Conservation (phyloP, 2,113 vertebrate genomes). For the Ctenodactylus gundi region DNA sequence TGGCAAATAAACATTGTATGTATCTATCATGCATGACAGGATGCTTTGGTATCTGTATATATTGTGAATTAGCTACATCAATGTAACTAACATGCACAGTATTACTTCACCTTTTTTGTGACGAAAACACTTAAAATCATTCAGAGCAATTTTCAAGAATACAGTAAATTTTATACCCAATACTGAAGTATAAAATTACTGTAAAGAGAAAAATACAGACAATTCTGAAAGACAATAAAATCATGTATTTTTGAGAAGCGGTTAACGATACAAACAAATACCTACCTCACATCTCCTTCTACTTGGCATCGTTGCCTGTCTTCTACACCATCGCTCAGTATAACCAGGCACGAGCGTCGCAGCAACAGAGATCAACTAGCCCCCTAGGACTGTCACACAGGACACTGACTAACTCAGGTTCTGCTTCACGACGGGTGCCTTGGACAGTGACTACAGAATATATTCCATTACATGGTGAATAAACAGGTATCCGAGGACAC, state of each 20-base stretch:
- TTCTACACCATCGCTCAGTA: not conserved
- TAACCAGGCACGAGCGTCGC: not conserved
- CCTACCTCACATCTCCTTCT: not conserved
- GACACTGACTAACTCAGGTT: not conserved
- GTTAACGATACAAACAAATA: not conserved
- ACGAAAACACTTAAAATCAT: not conserved
- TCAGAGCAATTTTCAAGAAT: not conserved
- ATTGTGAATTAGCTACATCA: not conserved
- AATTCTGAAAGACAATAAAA: not conserved
- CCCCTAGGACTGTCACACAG: not conserved
- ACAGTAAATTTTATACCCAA: not conserved
- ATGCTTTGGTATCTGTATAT: not conserved
- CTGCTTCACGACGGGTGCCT: not conserved
- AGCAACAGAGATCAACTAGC: not conserved
- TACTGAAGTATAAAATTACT: not conserved
- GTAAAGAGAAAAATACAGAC: not conserved
- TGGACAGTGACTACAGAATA: not conserved
- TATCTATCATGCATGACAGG: not conserved
- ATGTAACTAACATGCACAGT: not conserved
- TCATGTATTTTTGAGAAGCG: not conserved
- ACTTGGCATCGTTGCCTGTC: not conserved
- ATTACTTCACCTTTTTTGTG: not conserved
- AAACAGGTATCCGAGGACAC: not conserved
- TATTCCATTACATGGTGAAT: not conserved
- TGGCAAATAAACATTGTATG: not conserved